Percentiles rank a stretch among this genome's conserved stretches.
Evolutionary conservation across 2,888 invertebrate species (phyloP).

Genomic region (Metalampra italica): DNA sequence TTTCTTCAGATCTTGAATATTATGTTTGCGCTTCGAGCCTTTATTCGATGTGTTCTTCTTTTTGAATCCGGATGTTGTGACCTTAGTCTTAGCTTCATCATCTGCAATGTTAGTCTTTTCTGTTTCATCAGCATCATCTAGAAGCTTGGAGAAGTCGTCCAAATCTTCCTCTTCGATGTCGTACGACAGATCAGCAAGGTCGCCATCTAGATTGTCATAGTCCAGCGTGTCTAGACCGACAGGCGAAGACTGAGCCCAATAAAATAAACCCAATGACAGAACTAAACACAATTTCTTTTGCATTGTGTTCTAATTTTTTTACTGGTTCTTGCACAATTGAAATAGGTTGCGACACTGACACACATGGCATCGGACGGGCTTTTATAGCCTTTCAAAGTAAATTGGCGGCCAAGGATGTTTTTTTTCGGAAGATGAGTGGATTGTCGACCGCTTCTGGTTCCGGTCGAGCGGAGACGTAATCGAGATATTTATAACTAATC

Average conservation of each 20-base stretch:
- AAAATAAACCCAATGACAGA: slow-evolving; percentile 44
- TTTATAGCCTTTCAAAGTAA: slow-evolving; percentile 60
- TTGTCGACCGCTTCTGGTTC: slow-evolving; percentile 35
- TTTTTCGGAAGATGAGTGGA: slow-evolving; percentile 45
- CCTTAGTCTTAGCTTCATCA: slow-evolving; percentile 26
- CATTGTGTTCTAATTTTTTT: slow-evolving; percentile 48
- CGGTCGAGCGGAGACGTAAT: slow-evolving; percentile 45
- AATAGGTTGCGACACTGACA: slow-evolving; percentile 76
- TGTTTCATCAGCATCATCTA: slow-evolving; percentile 31
- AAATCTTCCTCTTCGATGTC: slow-evolving; percentile 54
- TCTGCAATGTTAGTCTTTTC: slow-evolving; percentile 14
- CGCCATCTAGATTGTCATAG: slow-evolving; percentile 52
- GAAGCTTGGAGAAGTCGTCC: slow-evolving; percentile 43
- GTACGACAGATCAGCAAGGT: slow-evolving; percentile 49
- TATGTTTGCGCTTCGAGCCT: slow-evolving; percentile 43
- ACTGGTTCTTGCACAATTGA: slow-evolving; percentile 53
- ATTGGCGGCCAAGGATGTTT: slow-evolving; percentile 56
- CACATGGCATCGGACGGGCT: slow-evolving; percentile 55
- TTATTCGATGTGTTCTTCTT: slow-evolving; percentile 44
- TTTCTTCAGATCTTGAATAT: slow-evolving; percentile 49
- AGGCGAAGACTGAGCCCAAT: slow-evolving; percentile 46
- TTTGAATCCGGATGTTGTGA: slow-evolving; percentile 41
- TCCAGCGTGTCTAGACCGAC: slow-evolving; percentile 37
- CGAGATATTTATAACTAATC: slow-evolving; percentile 27
- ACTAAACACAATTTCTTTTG: slow-evolving; percentile 48